Percentiles rank a stretch among this genome's conserved stretches.
phyloP scores from a whole-genome alignment of 2,113 vertebrate genomes.

The Zootoca vivipara region DNA sequence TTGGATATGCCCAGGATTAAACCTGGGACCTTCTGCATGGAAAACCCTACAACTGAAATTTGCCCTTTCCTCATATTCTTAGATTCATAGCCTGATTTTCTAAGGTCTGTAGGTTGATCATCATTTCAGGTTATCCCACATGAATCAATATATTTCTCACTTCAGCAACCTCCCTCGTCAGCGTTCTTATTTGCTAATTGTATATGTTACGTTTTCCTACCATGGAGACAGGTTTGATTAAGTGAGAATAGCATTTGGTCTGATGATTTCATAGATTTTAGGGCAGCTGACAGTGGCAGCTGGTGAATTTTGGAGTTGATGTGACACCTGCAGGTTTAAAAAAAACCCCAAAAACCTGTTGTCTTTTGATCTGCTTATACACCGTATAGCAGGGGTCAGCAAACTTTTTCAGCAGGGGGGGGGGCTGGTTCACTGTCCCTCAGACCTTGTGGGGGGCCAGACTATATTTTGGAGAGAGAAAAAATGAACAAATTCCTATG shows the following conservation, averaged over 20 bases:
- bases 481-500: too few relatives aligned
- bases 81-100: not conserved
- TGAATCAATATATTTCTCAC: not conserved
- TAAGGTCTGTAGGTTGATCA: not conserved
- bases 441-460: too few relatives aligned
- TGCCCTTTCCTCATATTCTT: not conserved
- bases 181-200: conserved; percentile 46
- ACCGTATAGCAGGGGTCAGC: not conserved
- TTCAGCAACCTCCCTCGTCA: not conserved
- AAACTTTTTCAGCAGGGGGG: too few relatives aligned
- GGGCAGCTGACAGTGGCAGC: conserved; percentile 6
- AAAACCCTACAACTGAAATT: not conserved
- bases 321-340: not conserved
- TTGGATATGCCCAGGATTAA: not conserved
- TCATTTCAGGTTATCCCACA: not conserved
- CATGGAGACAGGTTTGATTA: conserved; percentile 42
- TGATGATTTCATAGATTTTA: conserved; percentile 26
- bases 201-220: conserved; percentile 47
- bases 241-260: conserved; percentile 13
- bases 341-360: not conserved
- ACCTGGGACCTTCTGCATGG: not conserved
- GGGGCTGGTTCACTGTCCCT: too few relatives aligned
- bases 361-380: not conserved
- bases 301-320: conserved; percentile 1
- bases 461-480: too few relatives aligned